phyloP scores from a whole-genome alignment of 2,888 invertebrate genomes.

The Drosophila austrosaltans region DNA sequence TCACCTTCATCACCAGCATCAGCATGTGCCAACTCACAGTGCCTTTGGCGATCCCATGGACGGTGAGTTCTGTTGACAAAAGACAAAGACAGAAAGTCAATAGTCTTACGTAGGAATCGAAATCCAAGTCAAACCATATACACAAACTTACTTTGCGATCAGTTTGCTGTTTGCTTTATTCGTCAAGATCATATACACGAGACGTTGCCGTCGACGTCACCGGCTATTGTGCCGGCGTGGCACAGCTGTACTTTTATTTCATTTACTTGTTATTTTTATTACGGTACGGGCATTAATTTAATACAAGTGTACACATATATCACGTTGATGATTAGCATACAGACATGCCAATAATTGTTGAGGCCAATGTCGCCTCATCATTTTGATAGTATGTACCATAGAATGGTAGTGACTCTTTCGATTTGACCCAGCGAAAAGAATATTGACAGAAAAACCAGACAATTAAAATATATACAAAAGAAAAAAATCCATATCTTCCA shows the following conservation, averaged over 20 bases:
- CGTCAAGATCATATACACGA: slow-evolving; percentile 45
- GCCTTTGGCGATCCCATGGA: slow-evolving; percentile 82
- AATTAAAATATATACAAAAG: background rate
- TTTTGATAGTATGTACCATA: no score
- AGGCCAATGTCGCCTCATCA: slow-evolving; percentile 4
- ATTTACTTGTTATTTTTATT: slow-evolving; percentile 1
- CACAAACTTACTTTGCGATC: no score
- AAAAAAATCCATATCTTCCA: no score
- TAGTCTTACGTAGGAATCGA: background rate
- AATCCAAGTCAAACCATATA: slow-evolving; percentile 13
- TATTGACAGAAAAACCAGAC: background rate
- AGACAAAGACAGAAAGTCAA: no score
- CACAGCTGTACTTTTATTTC: slow-evolving; percentile 40
- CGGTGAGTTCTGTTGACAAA: slow-evolving; percentile 57
- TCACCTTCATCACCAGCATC: slow-evolving; percentile 66
- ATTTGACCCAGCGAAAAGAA: background rate
- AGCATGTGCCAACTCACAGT: slow-evolving; percentile 83
- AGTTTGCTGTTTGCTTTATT: slow-evolving; percentile 30
- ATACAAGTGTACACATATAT: slow-evolving; percentile 15
- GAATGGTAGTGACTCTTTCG: background rate
- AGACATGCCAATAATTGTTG: slow-evolving; percentile 28
- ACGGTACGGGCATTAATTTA: slow-evolving; percentile 30
- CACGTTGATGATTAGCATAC: slow-evolving; percentile 35
- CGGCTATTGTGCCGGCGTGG: slow-evolving; percentile 30
- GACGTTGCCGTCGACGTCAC: slow-evolving; percentile 27